phyloP scores from a whole-genome alignment of 2,888 invertebrate species.

The Ectobius pallidus region DNA sequence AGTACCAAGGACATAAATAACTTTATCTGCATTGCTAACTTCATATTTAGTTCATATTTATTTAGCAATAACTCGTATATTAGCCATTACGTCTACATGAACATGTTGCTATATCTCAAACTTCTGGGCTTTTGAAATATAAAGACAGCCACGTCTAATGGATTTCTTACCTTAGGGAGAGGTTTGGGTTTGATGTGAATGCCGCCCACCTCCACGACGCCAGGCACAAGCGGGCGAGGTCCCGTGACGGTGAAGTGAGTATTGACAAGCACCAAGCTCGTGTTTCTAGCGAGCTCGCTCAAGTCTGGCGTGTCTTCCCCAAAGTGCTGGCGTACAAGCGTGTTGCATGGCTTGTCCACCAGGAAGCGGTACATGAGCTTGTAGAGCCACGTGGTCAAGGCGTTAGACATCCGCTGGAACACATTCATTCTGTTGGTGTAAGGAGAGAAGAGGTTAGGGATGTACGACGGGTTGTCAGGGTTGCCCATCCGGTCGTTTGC shows the following conservation, averaged over 20 bases:
- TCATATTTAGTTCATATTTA: too few species aligned
- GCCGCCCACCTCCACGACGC: constrained; percentile 40
- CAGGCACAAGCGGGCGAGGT: constrained; percentile 46
- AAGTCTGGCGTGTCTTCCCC: constrained; percentile 60
- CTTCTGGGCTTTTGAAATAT: too few species aligned
- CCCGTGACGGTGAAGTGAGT: constrained; percentile 66
- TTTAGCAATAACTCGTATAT: too few species aligned
- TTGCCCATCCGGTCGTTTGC: constrained; percentile 62
- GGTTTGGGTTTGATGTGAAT: constrained; percentile 33
- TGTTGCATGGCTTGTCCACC: constrained; percentile 22
- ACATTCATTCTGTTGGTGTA: constrained; percentile 35
- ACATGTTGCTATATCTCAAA: too few species aligned
- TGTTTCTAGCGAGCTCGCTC: constrained; percentile 60
- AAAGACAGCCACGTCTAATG: too few species aligned
- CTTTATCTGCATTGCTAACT: too few species aligned
- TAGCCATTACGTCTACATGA: too few species aligned
- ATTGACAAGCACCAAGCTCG: constrained; percentile 64
- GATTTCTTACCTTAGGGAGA: constrained; percentile 36
- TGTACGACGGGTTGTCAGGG: constrained; percentile 64
- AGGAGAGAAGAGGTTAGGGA: constrained; percentile 57
- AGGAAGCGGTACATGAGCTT: constrained; percentile 51
- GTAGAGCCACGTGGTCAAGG: not conserved
- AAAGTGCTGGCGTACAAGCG: constrained; percentile 39
- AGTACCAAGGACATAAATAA: too few species aligned
- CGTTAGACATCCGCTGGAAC: constrained; percentile 29